Base-by-base conservation (phyloP, 37 sponge, comb jelly and placozoan species). In the Halichondria panicea region DNA sequence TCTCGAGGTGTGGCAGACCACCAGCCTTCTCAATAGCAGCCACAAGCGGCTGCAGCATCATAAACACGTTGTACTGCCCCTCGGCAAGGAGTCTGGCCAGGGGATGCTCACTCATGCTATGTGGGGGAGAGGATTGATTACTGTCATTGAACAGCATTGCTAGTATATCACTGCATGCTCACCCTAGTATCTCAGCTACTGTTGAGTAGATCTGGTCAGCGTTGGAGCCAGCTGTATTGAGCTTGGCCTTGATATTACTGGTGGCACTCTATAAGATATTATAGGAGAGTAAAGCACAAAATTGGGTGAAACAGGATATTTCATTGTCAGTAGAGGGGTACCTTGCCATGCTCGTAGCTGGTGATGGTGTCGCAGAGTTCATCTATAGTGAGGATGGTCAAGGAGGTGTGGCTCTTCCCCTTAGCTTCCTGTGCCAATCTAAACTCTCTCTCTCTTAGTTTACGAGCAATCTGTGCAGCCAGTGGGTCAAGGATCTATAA, bases 81-180 rank as follows among this genome's bases (percentile, higher is more conserved):
- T 84, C 84, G 0, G 83, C 94, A 41, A 93, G 75, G 27, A 84
- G 86, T 19, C 76, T 72, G 25, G 70, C 41, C 39, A 93, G 64
- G 12, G 94, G 94, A 50, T 93, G 94, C 38, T 93, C 87, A 8
- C 55, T 37, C 25, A 62, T 68, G 18, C 93, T 93, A 56, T 38
- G 75, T 59, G 25, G 45, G 31, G 22, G 71, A 31, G 75, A 62
- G 30, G 36, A 21, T 25, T 12, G 5, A 25, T n/a, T n/a, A n/a
- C n/a, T 32, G 31, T 4, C 27, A 63, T 36, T 13, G 55, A 9
- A 8, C 53, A 7, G 21, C 58, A 22, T 18, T n/a, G n/a, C n/a
- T n/a, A n/a, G n/a, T n/a, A n/a, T n/a, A n/a, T n/a, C 32, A 34
- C 0, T 31, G 19, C 25, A 2, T 30, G 30, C 79, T 53, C 43